Evolutionary conservation across 2,113 vertebrate genomes (phyloP), one percentile per base, ranked within the genome.

Genomic region (Polypterus bichir): DNA sequence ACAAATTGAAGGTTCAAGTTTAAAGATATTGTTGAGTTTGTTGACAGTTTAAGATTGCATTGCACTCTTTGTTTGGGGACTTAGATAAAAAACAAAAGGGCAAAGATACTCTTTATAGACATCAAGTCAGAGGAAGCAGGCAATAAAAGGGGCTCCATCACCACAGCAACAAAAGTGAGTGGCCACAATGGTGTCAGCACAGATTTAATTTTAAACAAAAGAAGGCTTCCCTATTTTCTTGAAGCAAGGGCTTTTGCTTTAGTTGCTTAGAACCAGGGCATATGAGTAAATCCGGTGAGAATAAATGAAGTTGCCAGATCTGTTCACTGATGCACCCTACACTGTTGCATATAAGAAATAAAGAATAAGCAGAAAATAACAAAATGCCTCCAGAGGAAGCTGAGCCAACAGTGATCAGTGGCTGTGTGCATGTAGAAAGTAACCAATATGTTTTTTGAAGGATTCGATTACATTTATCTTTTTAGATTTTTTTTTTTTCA

Each of bases 181-280:
- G 4, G 11, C n/a, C 47, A 63, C 46, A 47, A 5, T 4, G 55
- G 59, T 59, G 53, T 51, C 9, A 46, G 52, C 7, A 51, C 45
- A 46, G 9, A 51, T 46, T 9, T 11, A 59, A 51, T 57, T 46
- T 4, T 44, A 51, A 58, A 64, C 48, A 59, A 47, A 59, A 27
- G 27, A 27, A 69, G 44, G 62, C 61, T 9, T 48, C 49, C 54
- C 11, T 53, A 7, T 63, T 69, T 44, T 54, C 61, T 59, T 51
- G 27, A 66, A 61, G 54, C 44, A 66, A 63, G 44, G 61, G 64
- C 54, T 48, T 66, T 55, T 68, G 27, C 27, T 27, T 27, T 27
- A 61, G 51, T 65, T 69, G 68, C 46, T 63, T 63, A 54, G 66
- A 69, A 66, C 68, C 65, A 49, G 64, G 66, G 27, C 67, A 69